phyloP scores from a whole-genome alignment of 1,140 invertebrate species.

The Cotesia chilonis region DNA sequence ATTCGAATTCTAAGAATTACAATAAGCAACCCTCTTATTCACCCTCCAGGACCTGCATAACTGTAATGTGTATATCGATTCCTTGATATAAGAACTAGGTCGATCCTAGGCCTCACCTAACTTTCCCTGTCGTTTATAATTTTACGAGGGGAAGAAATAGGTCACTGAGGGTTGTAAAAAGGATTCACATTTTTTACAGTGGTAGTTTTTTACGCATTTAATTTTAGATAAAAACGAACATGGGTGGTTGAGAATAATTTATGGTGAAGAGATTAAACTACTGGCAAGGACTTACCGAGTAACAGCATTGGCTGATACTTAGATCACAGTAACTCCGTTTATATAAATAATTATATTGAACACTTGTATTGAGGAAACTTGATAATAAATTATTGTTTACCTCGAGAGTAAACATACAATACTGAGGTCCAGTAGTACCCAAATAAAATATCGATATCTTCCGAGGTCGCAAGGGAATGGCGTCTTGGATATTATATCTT shows the following conservation, averaged over 20 bases:
- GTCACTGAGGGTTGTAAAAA: conserved; percentile 16
- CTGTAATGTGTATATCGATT: conserved; percentile 11
- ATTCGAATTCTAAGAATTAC: no score
- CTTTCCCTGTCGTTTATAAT: conserved; percentile 4
- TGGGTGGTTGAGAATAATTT: no score
- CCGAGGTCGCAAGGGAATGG: conserved; percentile 19
- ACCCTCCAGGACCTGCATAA: conserved; percentile 19
- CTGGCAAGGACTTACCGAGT: no score
- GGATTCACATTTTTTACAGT: background rate
- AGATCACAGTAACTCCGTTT: no score
- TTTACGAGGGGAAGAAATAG: conserved; percentile 23
- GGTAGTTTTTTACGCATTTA: background rate
- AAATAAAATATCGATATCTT: background rate
- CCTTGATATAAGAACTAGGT: conserved; percentile 12
- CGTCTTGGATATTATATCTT: background rate
- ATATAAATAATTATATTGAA: no score
- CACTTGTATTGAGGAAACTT: no score
- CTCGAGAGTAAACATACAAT: no score
- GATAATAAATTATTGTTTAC: no score
- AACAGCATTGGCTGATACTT: no score
- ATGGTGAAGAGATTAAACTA: no score
- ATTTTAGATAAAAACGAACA: no score
- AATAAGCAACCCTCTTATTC: background rate
- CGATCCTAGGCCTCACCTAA: conserved; percentile 30
- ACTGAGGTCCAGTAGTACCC: no score